A percentile compares a stretch with the other conserved stretches of the same genome.
Evolutionary conservation across 2,113 vertebrate genomes (phyloP).

Genomic region (Silurus meridionalis): DNA sequence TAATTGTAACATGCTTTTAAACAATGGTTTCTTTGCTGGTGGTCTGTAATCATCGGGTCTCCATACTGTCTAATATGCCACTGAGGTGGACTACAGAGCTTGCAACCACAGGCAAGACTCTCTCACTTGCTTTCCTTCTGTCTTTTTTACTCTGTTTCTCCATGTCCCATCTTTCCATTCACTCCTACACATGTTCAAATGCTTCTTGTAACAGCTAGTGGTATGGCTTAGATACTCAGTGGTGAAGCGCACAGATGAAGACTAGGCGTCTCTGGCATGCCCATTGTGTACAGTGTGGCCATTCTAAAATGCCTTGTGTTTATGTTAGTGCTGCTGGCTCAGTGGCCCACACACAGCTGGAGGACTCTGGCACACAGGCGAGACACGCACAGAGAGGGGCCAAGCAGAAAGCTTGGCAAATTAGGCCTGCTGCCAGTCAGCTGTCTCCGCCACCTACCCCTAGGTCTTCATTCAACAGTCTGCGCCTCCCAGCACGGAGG

Average conservation of each 20-base stretch:
- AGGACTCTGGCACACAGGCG: conserved; percentile 24
- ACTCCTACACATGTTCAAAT: conserved; percentile 16
- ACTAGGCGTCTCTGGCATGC: neutral
- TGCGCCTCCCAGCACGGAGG: conserved; percentile 22
- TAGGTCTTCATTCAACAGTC: neutral
- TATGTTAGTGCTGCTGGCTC: conserved; percentile 12
- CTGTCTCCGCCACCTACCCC: conserved; percentile 34
- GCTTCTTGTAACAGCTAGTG: conserved; percentile 18
- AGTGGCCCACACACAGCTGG: conserved; percentile 43
- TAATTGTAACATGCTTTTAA: conserved; percentile 53
- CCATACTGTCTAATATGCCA: conserved; percentile 46
- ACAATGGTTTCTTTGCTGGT: conserved; percentile 51
- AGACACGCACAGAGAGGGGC: conserved; percentile 26
- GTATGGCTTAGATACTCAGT: neutral
- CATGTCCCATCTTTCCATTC: conserved; percentile 3
- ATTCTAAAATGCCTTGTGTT: conserved; percentile 18
- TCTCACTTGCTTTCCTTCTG: conserved; percentile 24
- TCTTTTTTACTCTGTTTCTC: conserved; percentile 33
- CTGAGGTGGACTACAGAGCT: conserved; percentile 46
- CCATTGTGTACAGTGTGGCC: neutral
- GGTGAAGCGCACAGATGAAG: conserved; percentile 1
- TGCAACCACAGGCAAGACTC: conserved; percentile 35
- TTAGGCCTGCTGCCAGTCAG: conserved; percentile 46
- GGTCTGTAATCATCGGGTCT: conserved; percentile 54
- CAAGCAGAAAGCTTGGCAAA: conserved; percentile 29